phyloP scores from a whole-genome alignment of 2,113 vertebrate genomes.

The Pelecanus crispus region DNA sequence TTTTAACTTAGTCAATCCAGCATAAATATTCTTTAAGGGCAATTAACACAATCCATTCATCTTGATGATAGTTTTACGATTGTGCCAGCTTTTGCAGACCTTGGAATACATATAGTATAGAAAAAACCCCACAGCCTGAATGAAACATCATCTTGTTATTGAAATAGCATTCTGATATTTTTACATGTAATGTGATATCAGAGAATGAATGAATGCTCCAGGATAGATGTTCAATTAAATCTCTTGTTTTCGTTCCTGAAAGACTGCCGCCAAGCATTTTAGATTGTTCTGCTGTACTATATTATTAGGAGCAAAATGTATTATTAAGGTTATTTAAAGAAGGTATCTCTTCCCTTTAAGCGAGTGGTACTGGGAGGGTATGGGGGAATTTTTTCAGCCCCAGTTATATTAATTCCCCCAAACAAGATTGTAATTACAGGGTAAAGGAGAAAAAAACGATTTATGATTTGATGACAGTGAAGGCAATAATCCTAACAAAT shows the following conservation, averaged over 20 bases:
- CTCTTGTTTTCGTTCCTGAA: slow-evolving; percentile 26
- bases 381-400: neutral
- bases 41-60: slow-evolving; percentile 52
- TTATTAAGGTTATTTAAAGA: neutral
- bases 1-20: slow-evolving; percentile 56
- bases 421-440: slow-evolving; percentile 10
- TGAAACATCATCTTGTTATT: neutral
- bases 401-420: neutral
- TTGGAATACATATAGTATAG: neutral
- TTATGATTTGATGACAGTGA: neutral
- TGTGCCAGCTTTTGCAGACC: neutral
- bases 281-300: neutral
- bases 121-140: neutral
- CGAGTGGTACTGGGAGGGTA: neutral
- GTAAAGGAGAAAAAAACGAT: slow-evolving; percentile 18
- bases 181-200: neutral
- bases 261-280: neutral
- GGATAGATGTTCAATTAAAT: slow-evolving; percentile 49
- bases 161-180: neutral
- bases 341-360: slow-evolving; percentile 3
- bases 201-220: neutral
- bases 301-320: neutral
- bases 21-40: slow-evolving; percentile 64
- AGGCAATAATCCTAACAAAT: slow-evolving; percentile 57
- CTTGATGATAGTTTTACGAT: neutral